These are phyloP conservation scores for Paraplagusia blochii DNA, from an alignment of 2,113 vertebrate genomes.

Conservation along the genomic window DNA sequence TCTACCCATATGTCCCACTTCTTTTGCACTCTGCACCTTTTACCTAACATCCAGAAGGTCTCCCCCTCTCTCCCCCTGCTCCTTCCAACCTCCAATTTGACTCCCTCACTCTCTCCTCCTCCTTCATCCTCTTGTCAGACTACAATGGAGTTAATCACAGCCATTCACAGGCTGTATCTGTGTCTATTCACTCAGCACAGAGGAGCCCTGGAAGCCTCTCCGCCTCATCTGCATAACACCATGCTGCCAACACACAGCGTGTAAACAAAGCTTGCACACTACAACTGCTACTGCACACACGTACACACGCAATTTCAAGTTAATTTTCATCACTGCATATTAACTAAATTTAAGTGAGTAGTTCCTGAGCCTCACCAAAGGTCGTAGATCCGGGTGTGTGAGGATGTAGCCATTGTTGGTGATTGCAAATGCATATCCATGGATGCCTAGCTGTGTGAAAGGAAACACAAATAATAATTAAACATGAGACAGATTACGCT, in stretches of 20 bases:
- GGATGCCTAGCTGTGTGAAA: conserved; percentile 88
- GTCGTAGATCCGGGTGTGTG: conserved; percentile 95
- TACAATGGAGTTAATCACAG: conserved; percentile 72
- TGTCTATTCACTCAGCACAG: conserved; percentile 62
- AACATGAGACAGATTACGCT: conserved; percentile 44
- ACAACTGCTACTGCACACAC: background rate
- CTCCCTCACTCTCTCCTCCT: conserved; percentile 33
- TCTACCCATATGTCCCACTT: no score
- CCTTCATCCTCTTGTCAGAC: conserved; percentile 56
- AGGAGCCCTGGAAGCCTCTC: conserved; percentile 50
- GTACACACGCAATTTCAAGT: conserved; percentile 15
- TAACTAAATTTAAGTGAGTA: conserved; percentile 17
- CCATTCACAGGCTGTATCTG: conserved; percentile 62
- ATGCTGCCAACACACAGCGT: conserved; percentile 34
- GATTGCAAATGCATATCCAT: conserved; percentile 98
- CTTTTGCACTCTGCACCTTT: no score
- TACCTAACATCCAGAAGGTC: no score
- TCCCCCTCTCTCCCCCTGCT: no score
- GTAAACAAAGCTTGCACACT: conserved; percentile 24
- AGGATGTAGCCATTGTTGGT: conserved; percentile 99
- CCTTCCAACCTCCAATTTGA: conserved; percentile 29
- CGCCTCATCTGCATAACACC: conserved; percentile 57
- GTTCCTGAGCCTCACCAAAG: conserved; percentile 82
- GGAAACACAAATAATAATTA: conserved; percentile 26
- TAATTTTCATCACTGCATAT: conserved; percentile 19